Evolutionary conservation across 1,140 invertebrate species (phyloP).

Genomic region (Pseudomyrmex concolor): DNA sequence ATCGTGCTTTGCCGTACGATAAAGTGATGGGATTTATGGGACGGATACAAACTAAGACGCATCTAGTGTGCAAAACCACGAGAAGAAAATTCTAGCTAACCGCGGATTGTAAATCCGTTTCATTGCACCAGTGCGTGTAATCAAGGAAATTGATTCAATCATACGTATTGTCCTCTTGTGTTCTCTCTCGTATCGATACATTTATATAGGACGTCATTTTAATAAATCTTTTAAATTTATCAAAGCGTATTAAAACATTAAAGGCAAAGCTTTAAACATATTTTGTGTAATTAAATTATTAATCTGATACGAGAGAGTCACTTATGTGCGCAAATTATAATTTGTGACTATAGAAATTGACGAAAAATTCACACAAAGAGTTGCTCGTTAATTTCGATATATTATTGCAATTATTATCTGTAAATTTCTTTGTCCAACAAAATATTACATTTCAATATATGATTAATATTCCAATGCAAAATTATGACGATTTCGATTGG

Average conservation of each 20-base stretch:
- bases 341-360: too few species aligned
- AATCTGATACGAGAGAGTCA: neutral
- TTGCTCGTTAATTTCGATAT: conserved; percentile 5
- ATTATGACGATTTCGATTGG: conserved; percentile 1
- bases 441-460: conserved; percentile 20
- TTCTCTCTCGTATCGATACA: too few species aligned
- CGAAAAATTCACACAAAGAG: neutral
- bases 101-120: neutral
- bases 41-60: neutral
- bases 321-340: too few species aligned
- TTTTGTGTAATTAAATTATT: neutral
- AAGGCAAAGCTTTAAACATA: neutral
- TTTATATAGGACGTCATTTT: too few species aligned
- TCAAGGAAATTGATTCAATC: neutral
- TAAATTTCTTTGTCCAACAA: neutral
- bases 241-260: too few species aligned
- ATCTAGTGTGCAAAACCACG: neutral
- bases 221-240: too few species aligned
- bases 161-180: neutral
- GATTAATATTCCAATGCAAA: conserved; percentile 30
- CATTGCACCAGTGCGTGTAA: neutral
- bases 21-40: conserved; percentile 3
- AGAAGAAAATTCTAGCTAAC: neutral
- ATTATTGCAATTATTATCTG: conserved; percentile 20
- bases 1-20: neutral